Evolutionary conservation across 2,888 invertebrate species (phyloP).

Genomic region (Microctonus aethiopoides): DNA sequence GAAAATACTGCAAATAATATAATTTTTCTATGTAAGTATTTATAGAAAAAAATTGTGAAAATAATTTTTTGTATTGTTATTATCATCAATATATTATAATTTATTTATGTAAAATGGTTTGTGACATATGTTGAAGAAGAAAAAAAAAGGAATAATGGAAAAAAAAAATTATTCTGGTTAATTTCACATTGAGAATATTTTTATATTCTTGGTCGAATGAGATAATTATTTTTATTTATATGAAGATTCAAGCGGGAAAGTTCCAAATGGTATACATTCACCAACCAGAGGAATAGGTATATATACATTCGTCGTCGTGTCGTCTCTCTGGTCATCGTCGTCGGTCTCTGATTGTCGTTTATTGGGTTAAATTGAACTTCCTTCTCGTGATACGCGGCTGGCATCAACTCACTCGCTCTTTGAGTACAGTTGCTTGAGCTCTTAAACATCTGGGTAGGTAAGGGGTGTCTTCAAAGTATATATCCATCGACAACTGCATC

Average conservation of each 20-base stretch:
- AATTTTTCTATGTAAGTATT: no score
- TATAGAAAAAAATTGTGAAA: no score
- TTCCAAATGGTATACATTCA: conserved; percentile 16
- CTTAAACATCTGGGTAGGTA: conserved; percentile 65
- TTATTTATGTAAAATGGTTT: no score
- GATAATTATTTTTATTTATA: neutral
- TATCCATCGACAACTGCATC: conserved; percentile 43
- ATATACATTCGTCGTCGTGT: conserved; percentile 37
- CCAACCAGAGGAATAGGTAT: conserved; percentile 57
- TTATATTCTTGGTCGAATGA: no score
- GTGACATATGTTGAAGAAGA: neutral
- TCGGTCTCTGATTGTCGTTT: conserved; percentile 68
- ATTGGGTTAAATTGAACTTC: conserved; percentile 68
- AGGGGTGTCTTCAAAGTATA: conserved; percentile 63
- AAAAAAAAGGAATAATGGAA: no score
- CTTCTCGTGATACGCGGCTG: conserved; percentile 67
- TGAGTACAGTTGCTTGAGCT: conserved; percentile 63
- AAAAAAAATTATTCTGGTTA: neutral
- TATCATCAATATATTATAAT: no score
- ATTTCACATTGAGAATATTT: no score
- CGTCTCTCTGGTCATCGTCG: conserved; percentile 61
- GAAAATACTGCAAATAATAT: neutral
- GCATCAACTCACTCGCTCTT: conserved; percentile 65
- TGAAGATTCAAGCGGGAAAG: neutral
- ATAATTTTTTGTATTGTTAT: neutral